These are phyloP conservation scores for Oncopeltus fasciatus DNA, from an alignment of 1,140 invertebrate species.

Conservation along the genomic window DNA sequence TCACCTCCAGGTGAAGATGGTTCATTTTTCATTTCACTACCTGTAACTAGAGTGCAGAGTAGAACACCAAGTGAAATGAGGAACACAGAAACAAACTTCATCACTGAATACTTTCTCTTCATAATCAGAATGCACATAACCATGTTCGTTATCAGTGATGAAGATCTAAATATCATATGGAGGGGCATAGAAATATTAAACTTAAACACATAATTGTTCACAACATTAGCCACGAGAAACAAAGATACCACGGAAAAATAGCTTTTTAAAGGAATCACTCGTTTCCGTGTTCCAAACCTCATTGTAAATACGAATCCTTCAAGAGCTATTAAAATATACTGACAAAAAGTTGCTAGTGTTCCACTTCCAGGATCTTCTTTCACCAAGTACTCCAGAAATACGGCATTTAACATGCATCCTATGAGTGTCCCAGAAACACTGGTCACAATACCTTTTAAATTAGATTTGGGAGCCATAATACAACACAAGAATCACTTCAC, in stretches of 20 bases:
- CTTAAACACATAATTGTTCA: slow-evolving; percentile 91
- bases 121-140: slow-evolving; percentile 84
- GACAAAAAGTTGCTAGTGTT: slow-evolving; percentile 84
- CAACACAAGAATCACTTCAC: too few relatives aligned
- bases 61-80: slow-evolving; percentile 87
- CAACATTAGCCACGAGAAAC: slow-evolving; percentile 84
- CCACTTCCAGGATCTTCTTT: slow-evolving; percentile 85
- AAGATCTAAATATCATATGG: slow-evolving; percentile 96
- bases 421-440: too few relatives aligned
- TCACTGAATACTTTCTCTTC: slow-evolving; percentile 65
- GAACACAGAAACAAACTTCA: slow-evolving; percentile 82
- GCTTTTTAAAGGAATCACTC: slow-evolving; percentile 48
- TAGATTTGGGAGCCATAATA: too few relatives aligned
- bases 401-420: too few relatives aligned
- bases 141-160: slow-evolving; percentile 92
- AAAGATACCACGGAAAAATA: slow-evolving; percentile 75
- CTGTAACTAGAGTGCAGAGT: slow-evolving; percentile 81
- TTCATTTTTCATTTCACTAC: slow-evolving; percentile 39
- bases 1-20: slow-evolving; percentile 25
- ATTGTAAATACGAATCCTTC: slow-evolving; percentile 84
- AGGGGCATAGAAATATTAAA: slow-evolving; percentile 97
- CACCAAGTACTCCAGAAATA: too few relatives aligned
- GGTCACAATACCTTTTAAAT: too few relatives aligned
- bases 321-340: slow-evolving; percentile 80
- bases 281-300: slow-evolving; percentile 65